Percentiles rank a stretch among this genome's conserved stretches.
Conservation (phyloP, 2,888 invertebrate genomes). For the Clistopyga incitator region DNA sequence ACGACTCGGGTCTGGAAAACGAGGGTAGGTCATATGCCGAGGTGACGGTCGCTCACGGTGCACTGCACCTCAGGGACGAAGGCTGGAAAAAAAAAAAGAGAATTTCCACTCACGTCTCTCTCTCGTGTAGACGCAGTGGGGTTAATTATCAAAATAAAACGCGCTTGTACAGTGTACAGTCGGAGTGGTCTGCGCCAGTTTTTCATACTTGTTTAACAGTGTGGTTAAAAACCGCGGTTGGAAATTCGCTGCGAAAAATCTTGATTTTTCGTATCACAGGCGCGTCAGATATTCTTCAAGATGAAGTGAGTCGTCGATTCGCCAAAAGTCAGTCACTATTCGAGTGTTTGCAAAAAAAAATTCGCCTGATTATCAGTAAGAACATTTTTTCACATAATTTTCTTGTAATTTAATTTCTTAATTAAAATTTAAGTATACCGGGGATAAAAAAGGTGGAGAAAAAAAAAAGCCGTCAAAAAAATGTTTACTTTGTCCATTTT, state of each 20-base stretch:
- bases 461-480: too few species aligned
- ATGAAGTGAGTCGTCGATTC: background rate
- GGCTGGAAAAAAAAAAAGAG: constrained; percentile 5
- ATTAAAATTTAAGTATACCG: too few species aligned
- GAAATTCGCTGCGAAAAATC: background rate
- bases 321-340: background rate
- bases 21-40: constrained; percentile 44
- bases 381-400: too few species aligned
- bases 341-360: too few species aligned
- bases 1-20: constrained; percentile 22
- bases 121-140: constrained; percentile 24
- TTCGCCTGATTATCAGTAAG: too few species aligned
- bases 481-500: too few species aligned
- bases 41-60: constrained; percentile 41
- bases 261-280: background rate
- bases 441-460: too few species aligned
- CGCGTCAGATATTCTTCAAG: background rate
- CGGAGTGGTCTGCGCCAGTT: background rate
- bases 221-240: constrained; percentile 4
- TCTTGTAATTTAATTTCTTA: too few species aligned
- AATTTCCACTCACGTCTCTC: constrained; percentile 19
- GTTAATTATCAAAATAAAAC: constrained; percentile 46
- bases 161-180: background rate
- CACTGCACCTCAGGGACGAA: background rate
- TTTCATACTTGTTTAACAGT: constrained; percentile 2